Evolutionary conservation across 1,140 invertebrate genomes (phyloP).

Genomic region (Daktulosphaira vitifoliae): DNA sequence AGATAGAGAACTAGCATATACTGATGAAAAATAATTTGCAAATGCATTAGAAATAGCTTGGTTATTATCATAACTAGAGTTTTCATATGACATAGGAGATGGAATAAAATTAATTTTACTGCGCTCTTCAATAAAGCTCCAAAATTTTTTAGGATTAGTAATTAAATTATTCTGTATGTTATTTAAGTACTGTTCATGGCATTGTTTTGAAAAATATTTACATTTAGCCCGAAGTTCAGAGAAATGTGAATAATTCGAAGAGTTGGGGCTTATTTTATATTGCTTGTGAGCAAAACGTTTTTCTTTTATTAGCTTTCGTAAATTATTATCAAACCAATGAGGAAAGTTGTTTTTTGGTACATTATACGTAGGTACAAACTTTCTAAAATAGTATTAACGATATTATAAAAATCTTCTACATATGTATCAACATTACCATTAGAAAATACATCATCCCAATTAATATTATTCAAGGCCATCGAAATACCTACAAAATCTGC

Average conservation of each 20-base stretch:
- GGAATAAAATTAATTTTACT: no score
- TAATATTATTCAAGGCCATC: not conserved
- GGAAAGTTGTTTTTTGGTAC: not conserved
- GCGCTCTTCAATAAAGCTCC: not conserved
- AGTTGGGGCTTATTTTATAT: no score
- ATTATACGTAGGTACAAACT: not conserved
- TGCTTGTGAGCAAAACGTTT: no score
- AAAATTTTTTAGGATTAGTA: no score
- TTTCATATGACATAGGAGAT: no score
- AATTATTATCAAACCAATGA: not conserved
- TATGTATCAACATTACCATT: no score
- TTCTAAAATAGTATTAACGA: not conserved
- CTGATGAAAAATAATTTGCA: not conserved
- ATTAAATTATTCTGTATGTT: no score
- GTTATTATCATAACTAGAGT: no score
- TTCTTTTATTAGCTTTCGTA: no score
- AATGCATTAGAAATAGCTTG: no score
- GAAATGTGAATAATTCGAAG: not conserved
- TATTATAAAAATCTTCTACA: not conserved
- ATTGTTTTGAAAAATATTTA: not conserved
- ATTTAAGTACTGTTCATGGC: not conserved
- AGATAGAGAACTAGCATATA: not conserved
- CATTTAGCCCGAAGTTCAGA: not conserved
- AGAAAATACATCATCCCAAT: not conserved
- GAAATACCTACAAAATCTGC: not conserved